Base-by-base conservation (phyloP, 2,888 invertebrate genomes). In the Byasa hedistus region DNA sequence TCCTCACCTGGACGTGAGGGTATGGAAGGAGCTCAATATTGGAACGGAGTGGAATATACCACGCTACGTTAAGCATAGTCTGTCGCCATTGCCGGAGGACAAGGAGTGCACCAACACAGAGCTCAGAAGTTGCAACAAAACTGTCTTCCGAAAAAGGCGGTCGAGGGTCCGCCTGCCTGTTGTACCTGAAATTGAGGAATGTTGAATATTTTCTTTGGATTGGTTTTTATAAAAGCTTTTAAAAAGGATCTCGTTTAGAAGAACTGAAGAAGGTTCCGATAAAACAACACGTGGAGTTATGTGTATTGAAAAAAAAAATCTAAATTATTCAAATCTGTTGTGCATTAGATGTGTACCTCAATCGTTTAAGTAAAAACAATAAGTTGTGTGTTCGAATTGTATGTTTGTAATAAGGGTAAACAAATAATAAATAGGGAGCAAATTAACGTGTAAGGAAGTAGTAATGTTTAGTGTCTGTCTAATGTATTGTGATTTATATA, bases 71-170 rank as follows among this genome's bases (percentile, higher is more conserved):
- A 88, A 87, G 69, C 79, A 88, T 51, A 80, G 77, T 52, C 73
- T 91, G 4, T 84, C 91, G 8, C 84, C 91, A 1, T 71, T 91
- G 23, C 89, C 88, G 0, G 91, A 91, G 70, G 90, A 90, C 71
- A 87, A 86, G 69, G 91, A 90, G 70, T 88, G 87, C 79, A 85
- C 83, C 65, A 87, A 79, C 65, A 77, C 73, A 0, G 89, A 89
- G 59, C 71, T 87, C 64, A 85, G 81, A 66, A 89, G 83, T 69
- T 79, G 81, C 68, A 83, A 75, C 67, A 80, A 82, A 68, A 72
- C 79, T 65, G 79, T 81, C 39, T 79, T 80, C 27, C 79, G 80
- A 64, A 80, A 83, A 67, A 81, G 84, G 52, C 86, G 86, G 69
- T 79, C 84, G 69, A 78, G 89, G 66, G 83, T 81, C 39, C 78